phyloP scores from a whole-genome alignment of 2,113 vertebrate genomes.

The Cochlearius cochlearius region DNA sequence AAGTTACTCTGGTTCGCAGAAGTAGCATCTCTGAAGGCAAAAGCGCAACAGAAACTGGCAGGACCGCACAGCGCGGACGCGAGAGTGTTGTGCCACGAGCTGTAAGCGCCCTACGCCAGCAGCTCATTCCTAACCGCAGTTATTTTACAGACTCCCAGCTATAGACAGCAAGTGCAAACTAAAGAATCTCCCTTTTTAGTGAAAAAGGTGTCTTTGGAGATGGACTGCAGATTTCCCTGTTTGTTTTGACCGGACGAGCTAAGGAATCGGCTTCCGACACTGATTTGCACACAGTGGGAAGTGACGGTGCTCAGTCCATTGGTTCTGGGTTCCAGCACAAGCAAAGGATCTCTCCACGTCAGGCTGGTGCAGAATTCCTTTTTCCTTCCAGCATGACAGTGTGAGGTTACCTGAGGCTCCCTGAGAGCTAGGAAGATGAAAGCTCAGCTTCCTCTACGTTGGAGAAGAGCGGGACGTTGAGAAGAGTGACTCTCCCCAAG shows the following conservation, averaged over 20 bases:
- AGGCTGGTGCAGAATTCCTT: not conserved
- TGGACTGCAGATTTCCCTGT: not conserved
- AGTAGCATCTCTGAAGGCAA: not conserved
- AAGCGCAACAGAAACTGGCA: conserved; percentile 4
- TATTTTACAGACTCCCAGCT: conserved; percentile 17
- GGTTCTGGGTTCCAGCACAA: not conserved
- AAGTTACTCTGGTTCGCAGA: not conserved
- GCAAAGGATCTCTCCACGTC: not conserved
- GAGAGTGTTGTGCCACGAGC: not conserved
- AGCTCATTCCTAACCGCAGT: conserved; percentile 22
- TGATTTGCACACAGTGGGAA: not conserved
- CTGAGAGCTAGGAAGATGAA: not conserved
- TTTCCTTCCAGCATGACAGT: not conserved
- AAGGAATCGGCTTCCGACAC: not conserved
- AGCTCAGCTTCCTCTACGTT: conserved; percentile 1
- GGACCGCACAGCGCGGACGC: not conserved
- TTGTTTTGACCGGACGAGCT: not conserved
- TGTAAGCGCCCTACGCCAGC: not conserved
- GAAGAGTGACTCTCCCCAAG: not conserved
- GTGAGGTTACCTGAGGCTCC: conserved; percentile 25
- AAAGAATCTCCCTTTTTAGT: not conserved
- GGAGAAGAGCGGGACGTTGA: not conserved
- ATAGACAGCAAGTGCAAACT: not conserved
- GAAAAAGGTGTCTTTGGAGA: not conserved
- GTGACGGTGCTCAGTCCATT: not conserved